Percentiles rank a stretch among this genome's conserved stretches.
Evolutionary conservation across 2,113 vertebrate genomes (phyloP).

Genomic region (Pangasianodon gigas): DNA sequence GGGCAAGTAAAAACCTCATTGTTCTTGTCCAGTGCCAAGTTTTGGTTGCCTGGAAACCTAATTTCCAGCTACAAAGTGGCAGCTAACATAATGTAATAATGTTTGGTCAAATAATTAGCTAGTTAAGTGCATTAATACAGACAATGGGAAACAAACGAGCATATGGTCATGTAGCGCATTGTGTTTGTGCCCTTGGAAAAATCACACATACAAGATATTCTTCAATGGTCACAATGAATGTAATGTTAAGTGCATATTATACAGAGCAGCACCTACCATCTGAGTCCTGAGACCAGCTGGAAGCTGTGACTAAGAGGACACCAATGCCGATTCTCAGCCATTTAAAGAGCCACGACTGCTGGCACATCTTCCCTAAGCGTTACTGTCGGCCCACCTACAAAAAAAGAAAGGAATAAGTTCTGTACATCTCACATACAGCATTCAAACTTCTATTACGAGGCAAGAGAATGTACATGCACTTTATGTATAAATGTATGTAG

Average conservation of each 20-base stretch:
- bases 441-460: not conserved
- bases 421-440: not conserved
- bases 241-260: not conserved
- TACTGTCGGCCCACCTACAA: conserved; percentile 74
- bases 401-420: conserved; percentile 40
- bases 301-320: conserved; percentile 59
- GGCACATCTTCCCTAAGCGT: conserved; percentile 78
- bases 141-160: not conserved
- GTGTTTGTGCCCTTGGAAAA: not conserved
- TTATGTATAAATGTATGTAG: no score
- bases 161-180: not conserved
- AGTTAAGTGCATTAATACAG: not conserved
- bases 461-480: no score
- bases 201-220: not conserved
- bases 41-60: not conserved
- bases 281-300: conserved; percentile 70
- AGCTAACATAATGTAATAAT: not conserved
- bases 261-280: conserved; percentile 72
- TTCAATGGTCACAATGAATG: not conserved
- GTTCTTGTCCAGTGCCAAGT: not conserved
- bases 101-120: not conserved
- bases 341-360: conserved; percentile 70
- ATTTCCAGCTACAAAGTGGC: not conserved
- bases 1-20: not conserved
- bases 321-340: conserved; percentile 70